A percentile compares a stretch with the other conserved stretches of the same genome.
Evolutionary conservation across 53 echinoderm and acorn worm species (phyloP).

Genomic region (Arbacia lixula): DNA sequence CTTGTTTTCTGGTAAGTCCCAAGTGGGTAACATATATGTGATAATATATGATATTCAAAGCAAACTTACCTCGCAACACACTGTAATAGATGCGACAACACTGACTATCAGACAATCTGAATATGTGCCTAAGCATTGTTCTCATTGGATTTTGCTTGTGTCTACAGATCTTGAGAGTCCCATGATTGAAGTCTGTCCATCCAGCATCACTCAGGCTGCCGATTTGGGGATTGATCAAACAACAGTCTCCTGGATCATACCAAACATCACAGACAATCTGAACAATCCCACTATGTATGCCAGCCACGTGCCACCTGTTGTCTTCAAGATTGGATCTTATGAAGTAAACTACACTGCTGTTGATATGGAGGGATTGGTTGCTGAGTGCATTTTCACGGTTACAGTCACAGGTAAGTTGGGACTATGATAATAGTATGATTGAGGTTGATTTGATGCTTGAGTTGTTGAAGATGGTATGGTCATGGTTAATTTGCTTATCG

Average conservation of each 20-base stretch:
- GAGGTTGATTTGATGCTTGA: too few species aligned
- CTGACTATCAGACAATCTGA: too few species aligned
- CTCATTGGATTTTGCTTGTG: not conserved
- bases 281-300: not conserved
- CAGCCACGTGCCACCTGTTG: not conserved
- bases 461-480: too few species aligned
- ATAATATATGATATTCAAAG: too few species aligned
- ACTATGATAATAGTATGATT: too few species aligned
- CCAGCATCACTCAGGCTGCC: conserved; percentile 40
- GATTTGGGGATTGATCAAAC: not conserved
- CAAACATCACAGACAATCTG: conserved; percentile 33
- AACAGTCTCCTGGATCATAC: conserved; percentile 44
- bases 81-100: too few species aligned
- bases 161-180: conserved; percentile 23
- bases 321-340: not conserved
- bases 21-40: too few species aligned
- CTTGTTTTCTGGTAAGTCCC: too few species aligned
- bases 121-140: too few species aligned
- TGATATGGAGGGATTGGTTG: not conserved
- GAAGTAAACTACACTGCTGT: not conserved
- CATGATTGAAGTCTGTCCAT: conserved; percentile 26
- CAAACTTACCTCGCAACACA: too few species aligned
- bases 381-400: not conserved
- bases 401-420: conserved; percentile 52
- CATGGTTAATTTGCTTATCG: too few species aligned